Base-by-base conservation (phyloP, 2,888 invertebrate genomes). In the Nipponacmea schrenckii region DNA sequence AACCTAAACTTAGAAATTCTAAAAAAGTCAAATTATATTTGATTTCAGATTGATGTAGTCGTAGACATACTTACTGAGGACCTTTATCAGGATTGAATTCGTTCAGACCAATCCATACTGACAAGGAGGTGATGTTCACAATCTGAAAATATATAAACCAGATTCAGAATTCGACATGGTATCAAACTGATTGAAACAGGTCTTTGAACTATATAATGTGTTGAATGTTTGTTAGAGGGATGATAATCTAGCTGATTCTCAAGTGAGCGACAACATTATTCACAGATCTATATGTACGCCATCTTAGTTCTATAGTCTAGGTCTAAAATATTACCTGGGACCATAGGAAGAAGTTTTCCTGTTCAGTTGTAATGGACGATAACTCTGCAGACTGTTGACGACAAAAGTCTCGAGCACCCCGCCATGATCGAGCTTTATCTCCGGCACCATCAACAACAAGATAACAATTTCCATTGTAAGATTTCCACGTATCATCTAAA, bases 61-160 rank as follows among this genome's bases (percentile, higher is more conserved):
- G 20, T 17, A 39, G 7, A 45, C 24, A 68, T 62, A 66, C 69
- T 70, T 72, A 83, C 83, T 69, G 77, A 73, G 79, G 80, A 14
- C 82, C 82, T 46, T 67, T 63, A n/a, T 74, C 76, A 27, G 73
- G 64, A 65, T 83, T 79, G 45, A 82, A 67, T 56, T 80, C 79
- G 79, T 76, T 81, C 26, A 82, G 74, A 0, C 84, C 84, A 64
- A 80, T 81, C 84, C 84, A 84, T 0, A 80, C 69, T 24, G 64
- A n/a, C 15, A 63, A 17, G 0, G 68, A 45, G 15, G 78, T 70
- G 1, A 72, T 26, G 46, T 79, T 78, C 12, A 67, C 62, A 15
- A 79, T 44, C 80, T 79, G 68, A 70, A 74, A 74, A 20, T 45
- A 56, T 15, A 20, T 24, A 62, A 45, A 27, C 3, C 8, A 7